A percentile compares a stretch with the other conserved stretches of the same genome.
Conservation (phyloP, 2,113 vertebrate genomes). For the Setophaga petechia region DNA sequence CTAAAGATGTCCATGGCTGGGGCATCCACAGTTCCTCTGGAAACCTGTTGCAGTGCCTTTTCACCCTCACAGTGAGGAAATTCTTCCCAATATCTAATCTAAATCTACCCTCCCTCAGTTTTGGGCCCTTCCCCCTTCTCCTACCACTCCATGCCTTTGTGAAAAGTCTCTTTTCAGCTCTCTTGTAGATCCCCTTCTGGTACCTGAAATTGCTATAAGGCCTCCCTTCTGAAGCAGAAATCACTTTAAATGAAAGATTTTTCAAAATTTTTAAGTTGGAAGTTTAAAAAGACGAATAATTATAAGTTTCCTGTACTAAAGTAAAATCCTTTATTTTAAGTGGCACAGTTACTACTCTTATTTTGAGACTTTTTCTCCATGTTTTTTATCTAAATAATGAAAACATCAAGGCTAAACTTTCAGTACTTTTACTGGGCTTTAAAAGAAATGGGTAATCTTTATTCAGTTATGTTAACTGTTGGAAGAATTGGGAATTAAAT, state of each 20-base stretch:
- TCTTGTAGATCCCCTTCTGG: neutral
- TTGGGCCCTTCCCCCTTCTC: no score
- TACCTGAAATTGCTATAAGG: neutral
- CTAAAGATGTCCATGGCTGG: neutral
- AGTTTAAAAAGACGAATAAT: neutral
- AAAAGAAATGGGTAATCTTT: neutral
- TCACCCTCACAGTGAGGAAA: neutral
- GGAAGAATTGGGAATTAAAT: neutral
- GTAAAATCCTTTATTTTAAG: neutral
- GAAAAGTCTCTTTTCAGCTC: neutral
- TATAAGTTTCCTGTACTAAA: neutral
- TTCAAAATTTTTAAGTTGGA: neutral
- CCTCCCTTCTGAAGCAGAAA: neutral
- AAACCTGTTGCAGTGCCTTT: neutral
- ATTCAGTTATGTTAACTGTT: neutral
- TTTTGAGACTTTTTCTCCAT: neutral
- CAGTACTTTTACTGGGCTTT: neutral
- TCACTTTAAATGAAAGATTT: neutral
- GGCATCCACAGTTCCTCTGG: neutral
- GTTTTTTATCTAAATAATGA: neutral
- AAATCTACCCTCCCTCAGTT: neutral
- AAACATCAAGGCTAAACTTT: neutral
- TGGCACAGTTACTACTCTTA: neutral
- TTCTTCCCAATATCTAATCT: neutral
- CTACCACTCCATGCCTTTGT: neutral